These are phyloP conservation scores for Hirtodrosophila histrioides DNA, from an alignment of 2,888 invertebrate species.

Conservation along the genomic window DNA sequence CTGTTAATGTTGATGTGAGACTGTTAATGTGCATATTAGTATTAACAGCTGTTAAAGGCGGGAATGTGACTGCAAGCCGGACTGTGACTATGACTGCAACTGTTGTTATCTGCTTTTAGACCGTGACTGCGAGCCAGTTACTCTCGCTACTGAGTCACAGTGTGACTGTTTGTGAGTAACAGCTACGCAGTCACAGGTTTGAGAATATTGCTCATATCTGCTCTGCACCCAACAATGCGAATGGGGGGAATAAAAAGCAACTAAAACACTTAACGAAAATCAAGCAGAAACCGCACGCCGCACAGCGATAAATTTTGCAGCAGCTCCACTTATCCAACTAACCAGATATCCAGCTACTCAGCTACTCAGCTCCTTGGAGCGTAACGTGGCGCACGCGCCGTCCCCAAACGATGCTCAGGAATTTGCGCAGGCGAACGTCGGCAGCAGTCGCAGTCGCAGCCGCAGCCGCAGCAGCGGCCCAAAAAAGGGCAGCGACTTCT, in stretches of 20 bases:
- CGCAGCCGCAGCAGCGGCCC: constrained; percentile 18
- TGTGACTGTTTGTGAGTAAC: too few species aligned
- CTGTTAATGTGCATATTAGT: too few species aligned
- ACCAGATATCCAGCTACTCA: constrained; percentile 5
- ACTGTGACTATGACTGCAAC: too few species aligned
- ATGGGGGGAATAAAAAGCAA: constrained; percentile 4
- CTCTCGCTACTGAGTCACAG: too few species aligned
- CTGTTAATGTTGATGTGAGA: too few species aligned
- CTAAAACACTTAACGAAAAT: constrained; percentile 36
- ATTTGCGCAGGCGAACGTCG: constrained; percentile 55
- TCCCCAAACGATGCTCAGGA: constrained; percentile 29
- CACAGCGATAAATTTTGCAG: constrained; percentile 44
- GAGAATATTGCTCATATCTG: too few species aligned
- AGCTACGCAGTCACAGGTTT: too few species aligned
- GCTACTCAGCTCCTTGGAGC: constrained; percentile 38
- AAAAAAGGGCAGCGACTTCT: constrained; percentile 69
- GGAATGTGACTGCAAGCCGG: too few species aligned
- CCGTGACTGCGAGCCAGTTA: too few species aligned
- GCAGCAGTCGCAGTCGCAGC: constrained; percentile 1
- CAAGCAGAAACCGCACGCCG: constrained; percentile 28
- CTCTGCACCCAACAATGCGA: too few species aligned
- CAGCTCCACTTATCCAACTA: constrained; percentile 25
- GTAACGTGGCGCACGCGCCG: constrained; percentile 72
- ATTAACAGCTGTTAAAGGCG: too few species aligned
- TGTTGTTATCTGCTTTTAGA: too few species aligned